A percentile compares a stretch with the other conserved stretches of the same genome.
These are phyloP conservation scores for Porites rus DNA, from an alignment of 92 coral and sea anemone genomes.

Conservation along the genomic window DNA sequence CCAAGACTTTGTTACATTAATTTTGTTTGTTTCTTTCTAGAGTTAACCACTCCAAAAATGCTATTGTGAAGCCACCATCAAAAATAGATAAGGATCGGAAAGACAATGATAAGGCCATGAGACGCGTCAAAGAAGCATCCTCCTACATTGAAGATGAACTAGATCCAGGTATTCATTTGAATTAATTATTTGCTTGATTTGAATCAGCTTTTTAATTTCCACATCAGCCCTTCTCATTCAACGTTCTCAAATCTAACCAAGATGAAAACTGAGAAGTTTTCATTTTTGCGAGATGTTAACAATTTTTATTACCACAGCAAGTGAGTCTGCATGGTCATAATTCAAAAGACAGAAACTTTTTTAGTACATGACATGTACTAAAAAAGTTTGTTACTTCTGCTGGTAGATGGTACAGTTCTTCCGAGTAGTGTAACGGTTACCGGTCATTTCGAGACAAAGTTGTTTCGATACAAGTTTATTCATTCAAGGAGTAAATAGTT, in stretches of 20 bases:
- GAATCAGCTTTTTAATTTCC: not conserved
- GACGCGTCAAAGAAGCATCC: constrained; percentile 71
- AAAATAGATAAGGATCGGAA: constrained; percentile 75
- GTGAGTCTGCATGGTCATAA: not conserved
- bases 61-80: constrained; percentile 88
- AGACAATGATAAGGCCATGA: constrained; percentile 71
- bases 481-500: too few species aligned
- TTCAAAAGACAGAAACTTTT: not conserved
- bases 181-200: not conserved
- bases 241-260: not conserved
- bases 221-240: too few species aligned
- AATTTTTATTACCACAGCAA: not conserved
- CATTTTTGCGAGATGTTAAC: too few species aligned
- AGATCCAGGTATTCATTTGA: constrained; percentile 56
- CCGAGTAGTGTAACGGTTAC: too few species aligned
- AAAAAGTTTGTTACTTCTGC: too few species aligned
- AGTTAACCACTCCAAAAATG: constrained; percentile 92
- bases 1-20: not conserved
- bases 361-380: too few species aligned
- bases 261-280: not conserved
- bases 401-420: too few species aligned
- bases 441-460: too few species aligned
- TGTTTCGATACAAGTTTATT: too few species aligned
- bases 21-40: constrained; percentile 26
- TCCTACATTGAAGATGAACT: constrained; percentile 68